Evolutionary conservation across 2,113 vertebrate species (phyloP), one percentile per base, ranked within the genome.

Genomic region (Catharus minimus): DNA sequence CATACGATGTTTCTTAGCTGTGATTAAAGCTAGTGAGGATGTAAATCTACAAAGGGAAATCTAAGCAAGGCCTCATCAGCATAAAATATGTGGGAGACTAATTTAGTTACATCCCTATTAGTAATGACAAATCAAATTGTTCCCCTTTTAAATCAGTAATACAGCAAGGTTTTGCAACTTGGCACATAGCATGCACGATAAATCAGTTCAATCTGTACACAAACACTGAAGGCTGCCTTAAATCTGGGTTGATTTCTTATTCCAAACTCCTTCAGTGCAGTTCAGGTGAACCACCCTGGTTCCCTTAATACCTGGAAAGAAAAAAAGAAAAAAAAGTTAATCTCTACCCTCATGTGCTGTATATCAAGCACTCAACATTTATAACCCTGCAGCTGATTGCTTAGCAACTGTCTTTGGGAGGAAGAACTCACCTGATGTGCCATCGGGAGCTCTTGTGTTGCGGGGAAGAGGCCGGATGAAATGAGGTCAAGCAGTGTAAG

Each of bases 91-190:
- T 95, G 88, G 93, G 92, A 90, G 86, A 95, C 83, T 93, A 94
- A 95, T 94, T 95, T 93, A 90, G 92, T 93, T 94, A 87, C 74
- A 79, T 94, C 89, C 83, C 62, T 90, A 65, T 90, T 95, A 91
- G 65, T 84, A 95, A 88, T 88, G 90, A 95, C 90, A 96, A 96
- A 95, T 95, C 94, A 95, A 95, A 95, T 94, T 83, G 86, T 94
- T 93, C 88, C 73, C 62, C n/a, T 90, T 88, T 84, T 86, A 88
- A 92, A 93, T 92, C 69, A 55, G 88, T 82, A 78, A 82, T 86
- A 90, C 2, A 79, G 81, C 43, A 72, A 82, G 73, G 46, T 57
- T 94, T 94, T 95, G 89, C 92, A 94, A 90, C 68, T 88, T 36
- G 13, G 73, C 92, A 65, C 47, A 57, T 9, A 84, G 52, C 83